These are phyloP conservation scores for Gobius niger DNA, from an alignment of 2,113 vertebrate genomes.

Conservation along the genomic window DNA sequence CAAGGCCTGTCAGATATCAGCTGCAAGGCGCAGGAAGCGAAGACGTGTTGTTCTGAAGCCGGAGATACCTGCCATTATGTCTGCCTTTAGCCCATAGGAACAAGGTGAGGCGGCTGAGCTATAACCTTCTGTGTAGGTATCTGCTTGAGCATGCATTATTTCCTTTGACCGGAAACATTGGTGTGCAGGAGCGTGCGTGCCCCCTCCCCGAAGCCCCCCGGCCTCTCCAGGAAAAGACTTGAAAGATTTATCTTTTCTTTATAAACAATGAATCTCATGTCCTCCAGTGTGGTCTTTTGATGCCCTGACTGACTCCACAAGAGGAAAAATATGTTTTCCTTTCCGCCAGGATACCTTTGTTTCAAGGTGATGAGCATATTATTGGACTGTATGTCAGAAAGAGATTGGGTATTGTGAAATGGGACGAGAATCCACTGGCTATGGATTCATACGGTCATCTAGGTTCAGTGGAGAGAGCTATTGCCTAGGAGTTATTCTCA, in stretches of 20 bases:
- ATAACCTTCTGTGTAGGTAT: constrained; percentile 2
- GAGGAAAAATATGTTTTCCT: neutral
- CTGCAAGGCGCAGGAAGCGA: constrained; percentile 15
- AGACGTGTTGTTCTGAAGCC: constrained; percentile 2
- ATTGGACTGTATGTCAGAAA: no score
- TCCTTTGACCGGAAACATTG: constrained; percentile 19
- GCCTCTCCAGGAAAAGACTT: constrained; percentile 34
- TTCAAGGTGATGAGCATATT: no score
- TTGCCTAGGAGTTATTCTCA: no score
- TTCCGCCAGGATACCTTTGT: no score
- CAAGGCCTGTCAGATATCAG: constrained; percentile 40
- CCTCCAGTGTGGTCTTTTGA: neutral
- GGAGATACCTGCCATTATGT: constrained; percentile 1
- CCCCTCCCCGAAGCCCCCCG: constrained; percentile 9
- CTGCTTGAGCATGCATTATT: constrained; percentile 20
- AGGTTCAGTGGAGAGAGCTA: no score
- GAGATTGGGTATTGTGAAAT: no score
- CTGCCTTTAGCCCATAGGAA: neutral
- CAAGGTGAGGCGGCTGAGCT: neutral
- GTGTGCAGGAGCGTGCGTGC: constrained; percentile 19
- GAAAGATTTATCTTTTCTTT: constrained; percentile 1
- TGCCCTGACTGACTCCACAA: neutral
- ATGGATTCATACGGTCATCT: no score
- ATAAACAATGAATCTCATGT: neutral
- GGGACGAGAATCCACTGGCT: no score